These are phyloP conservation scores for Pseudococcus jackbeardsleyi DNA, from an alignment of 2,888 invertebrate genomes.

Conservation along the genomic window DNA sequence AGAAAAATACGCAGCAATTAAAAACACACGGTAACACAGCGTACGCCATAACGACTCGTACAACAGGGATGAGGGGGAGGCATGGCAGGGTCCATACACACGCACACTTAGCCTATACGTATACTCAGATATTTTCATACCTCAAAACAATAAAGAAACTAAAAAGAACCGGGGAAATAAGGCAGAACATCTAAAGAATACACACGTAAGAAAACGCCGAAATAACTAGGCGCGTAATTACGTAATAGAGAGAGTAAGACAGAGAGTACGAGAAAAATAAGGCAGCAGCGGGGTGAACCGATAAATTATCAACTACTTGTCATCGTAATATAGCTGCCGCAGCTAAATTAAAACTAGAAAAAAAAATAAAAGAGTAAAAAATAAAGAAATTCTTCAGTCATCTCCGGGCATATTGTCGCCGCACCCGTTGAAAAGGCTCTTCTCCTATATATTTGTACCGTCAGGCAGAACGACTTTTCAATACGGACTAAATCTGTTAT, in stretches of 20 bases:
- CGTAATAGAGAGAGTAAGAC: not conserved
- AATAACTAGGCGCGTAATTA: not conserved
- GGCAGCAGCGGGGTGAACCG: not conserved
- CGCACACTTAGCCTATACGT: not conserved
- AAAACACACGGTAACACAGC: conserved; percentile 27
- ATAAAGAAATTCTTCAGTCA: not conserved
- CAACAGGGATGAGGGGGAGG: not conserved
- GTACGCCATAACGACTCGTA: not conserved
- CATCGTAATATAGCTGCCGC: not conserved
- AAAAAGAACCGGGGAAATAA: not conserved
- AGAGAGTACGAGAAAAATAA: not conserved
- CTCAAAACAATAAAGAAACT: not conserved
- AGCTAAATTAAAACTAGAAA: not conserved
- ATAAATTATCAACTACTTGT: not conserved
- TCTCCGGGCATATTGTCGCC: conserved; percentile 4
- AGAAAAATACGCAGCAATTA: not conserved
- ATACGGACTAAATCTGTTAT: conserved; percentile 95
- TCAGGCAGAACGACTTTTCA: conserved; percentile 69
- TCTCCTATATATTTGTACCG: conserved; percentile 4
- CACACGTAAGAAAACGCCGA: not conserved
- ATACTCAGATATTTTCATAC: not conserved
- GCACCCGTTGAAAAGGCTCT: not conserved
- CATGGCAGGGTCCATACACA: not conserved
- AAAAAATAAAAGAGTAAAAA: not conserved
- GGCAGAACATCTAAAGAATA: not conserved